Evolutionary conservation across 1,140 invertebrate species (phyloP).

Genomic region (Pseudomyrmex gracilis): DNA sequence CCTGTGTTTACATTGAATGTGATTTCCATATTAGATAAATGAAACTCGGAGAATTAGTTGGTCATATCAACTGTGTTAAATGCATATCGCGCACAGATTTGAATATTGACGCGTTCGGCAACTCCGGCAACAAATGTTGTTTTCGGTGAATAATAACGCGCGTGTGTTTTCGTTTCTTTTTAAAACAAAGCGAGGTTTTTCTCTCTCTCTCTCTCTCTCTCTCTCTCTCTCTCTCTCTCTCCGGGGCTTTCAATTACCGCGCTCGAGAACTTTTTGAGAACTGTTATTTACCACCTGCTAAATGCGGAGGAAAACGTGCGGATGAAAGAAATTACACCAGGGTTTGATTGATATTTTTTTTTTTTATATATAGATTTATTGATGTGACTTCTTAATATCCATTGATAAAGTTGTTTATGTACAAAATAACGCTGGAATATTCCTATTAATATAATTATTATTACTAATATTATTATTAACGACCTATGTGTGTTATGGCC

Average conservation of each 20-base stretch:
- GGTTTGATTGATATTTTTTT: conserved; percentile 24
- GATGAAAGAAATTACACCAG: neutral
- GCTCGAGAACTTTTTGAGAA: no score
- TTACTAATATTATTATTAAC: conserved; percentile 64
- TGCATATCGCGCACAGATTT: conserved; percentile 32
- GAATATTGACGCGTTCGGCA: conserved; percentile 15
- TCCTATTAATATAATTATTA: conserved; percentile 73
- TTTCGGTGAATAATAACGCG: neutral
- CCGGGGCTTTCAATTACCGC: no score
- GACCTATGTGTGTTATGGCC: conserved; percentile 72
- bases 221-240: no score
- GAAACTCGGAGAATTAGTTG: conserved; percentile 38
- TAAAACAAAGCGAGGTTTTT: neutral
- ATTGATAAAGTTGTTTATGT: conserved; percentile 83
- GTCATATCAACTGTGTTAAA: conserved; percentile 39
- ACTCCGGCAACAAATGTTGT: conserved; percentile 29
- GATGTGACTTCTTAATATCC: conserved; percentile 81
- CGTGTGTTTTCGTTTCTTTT: neutral
- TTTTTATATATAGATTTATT: conserved; percentile 80
- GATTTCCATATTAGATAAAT: conserved; percentile 54
- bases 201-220: no score
- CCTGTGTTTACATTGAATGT: conserved; percentile 34
- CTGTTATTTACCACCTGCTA: no score
- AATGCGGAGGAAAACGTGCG: neutral
- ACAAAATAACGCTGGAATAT: conserved; percentile 83